Conservation (phyloP, 2,888 invertebrate genomes). For the Diaperis boleti region DNA sequence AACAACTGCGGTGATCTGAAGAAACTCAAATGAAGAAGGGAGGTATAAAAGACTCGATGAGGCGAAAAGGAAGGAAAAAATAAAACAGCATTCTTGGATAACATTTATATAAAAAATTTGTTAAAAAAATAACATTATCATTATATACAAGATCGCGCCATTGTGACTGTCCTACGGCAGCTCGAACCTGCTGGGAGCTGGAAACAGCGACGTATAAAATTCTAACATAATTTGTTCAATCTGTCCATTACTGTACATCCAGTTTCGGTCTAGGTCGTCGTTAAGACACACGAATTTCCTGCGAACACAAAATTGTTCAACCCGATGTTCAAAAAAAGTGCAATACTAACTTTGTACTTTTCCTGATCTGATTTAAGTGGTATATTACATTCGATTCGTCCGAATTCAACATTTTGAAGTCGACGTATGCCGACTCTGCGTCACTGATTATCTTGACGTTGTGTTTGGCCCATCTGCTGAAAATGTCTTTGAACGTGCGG, state of each 20-base stretch:
- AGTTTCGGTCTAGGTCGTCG: slow-evolving; percentile 78
- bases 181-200: slow-evolving; percentile 79
- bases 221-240: slow-evolving; percentile 79
- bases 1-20: too few relatives aligned
- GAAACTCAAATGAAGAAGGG: too few relatives aligned
- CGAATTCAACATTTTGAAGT: slow-evolving; percentile 82
- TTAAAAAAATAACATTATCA: too few relatives aligned
- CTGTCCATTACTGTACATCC: slow-evolving; percentile 73
- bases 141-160: too few relatives aligned
- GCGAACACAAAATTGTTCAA: slow-evolving; percentile 55
- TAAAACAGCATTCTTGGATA: too few relatives aligned
- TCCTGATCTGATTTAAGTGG: slow-evolving; percentile 78
- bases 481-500: too few relatives aligned
- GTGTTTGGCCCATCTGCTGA: slow-evolving; percentile 79
- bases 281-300: slow-evolving; percentile 87
- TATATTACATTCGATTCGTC: slow-evolving; percentile 78
- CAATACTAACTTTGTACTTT: slow-evolving; percentile 73
- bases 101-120: too few relatives aligned
- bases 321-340: slow-evolving; percentile 2
- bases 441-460: slow-evolving; percentile 73
- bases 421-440: slow-evolving; percentile 67
- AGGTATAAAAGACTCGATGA: too few relatives aligned
- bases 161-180: slow-evolving; percentile 74
- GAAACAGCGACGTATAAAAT: slow-evolving; percentile 81
- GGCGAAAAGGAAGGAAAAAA: too few relatives aligned